phyloP scores from a whole-genome alignment of 2,113 vertebrate species.

The Circaetus gallicus region DNA sequence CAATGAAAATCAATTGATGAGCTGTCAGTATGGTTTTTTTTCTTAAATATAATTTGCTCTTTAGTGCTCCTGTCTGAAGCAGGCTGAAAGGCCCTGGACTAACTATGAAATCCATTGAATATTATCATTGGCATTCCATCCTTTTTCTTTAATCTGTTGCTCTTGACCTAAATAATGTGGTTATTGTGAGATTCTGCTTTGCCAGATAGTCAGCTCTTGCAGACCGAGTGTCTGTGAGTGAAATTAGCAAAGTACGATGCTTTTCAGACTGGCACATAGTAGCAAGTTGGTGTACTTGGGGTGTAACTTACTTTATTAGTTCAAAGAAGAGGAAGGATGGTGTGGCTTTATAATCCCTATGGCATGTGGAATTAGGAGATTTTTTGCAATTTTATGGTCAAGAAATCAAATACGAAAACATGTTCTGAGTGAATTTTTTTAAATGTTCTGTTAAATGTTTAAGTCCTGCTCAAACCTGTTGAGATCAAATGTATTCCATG shows the following conservation, averaged over 20 bases:
- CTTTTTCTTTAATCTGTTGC: conserved; percentile 73
- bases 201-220: conserved; percentile 20
- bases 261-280: neutral
- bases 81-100: conserved; percentile 60
- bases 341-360: neutral
- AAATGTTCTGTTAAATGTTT: neutral
- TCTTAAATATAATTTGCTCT: conserved; percentile 65
- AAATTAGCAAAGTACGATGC: conserved; percentile 1
- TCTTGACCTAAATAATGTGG: conserved; percentile 66
- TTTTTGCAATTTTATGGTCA: neutral
- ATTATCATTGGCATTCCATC: conserved; percentile 77
- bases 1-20: conserved; percentile 83
- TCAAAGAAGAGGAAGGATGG: neutral
- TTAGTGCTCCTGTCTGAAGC: conserved; percentile 54
- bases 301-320: neutral
- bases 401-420: neutral
- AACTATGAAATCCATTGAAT: conserved; percentile 61
- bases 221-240: neutral
- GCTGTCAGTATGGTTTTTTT: conserved; percentile 70
- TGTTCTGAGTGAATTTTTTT: neutral
- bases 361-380: neutral
- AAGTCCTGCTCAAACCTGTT: neutral
- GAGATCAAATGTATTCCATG: neutral
- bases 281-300: neutral
- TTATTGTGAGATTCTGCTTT: conserved; percentile 38